Evolutionary conservation across 2,797 vertebrate genomes (phyloP).

Genomic region (Pseudomugil tenellus): DNA sequence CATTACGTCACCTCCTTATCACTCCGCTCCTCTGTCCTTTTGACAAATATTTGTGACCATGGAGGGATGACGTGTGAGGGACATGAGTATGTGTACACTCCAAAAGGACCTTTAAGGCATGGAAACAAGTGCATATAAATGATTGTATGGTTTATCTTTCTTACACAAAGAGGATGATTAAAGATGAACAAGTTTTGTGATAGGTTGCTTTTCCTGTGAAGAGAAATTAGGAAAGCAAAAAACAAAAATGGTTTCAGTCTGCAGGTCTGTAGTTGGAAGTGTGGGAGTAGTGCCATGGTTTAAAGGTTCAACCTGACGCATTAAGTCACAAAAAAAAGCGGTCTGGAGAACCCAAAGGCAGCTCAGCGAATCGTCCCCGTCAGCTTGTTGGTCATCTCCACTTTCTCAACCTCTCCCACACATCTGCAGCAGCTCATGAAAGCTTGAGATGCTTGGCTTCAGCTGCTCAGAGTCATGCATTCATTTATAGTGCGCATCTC

Average conservation of each 20-base stretch:
- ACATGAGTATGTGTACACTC: slow-evolving; percentile 8
- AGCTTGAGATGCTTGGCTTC: neutral
- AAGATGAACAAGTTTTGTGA: neutral
- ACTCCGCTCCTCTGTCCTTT: slow-evolving; percentile 31
- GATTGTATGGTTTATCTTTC: neutral
- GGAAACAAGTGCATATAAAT: neutral
- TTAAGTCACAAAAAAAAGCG: slow-evolving; percentile 19
- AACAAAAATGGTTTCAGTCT: neutral
- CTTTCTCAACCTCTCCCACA: neutral
- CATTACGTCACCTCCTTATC: slow-evolving; percentile 58
- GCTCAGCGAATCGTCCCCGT: neutral
- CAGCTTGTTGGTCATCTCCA: slow-evolving; percentile 22
- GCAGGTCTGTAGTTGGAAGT: neutral
- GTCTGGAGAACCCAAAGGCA: slow-evolving; percentile 32
- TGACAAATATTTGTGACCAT: slow-evolving; percentile 58
- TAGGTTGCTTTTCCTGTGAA: neutral
- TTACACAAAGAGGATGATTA: neutral
- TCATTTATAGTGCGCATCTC: slow-evolving; percentile 19
- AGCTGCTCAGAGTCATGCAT: neutral
- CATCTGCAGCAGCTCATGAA: neutral
- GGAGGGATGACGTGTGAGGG: slow-evolving; percentile 38
- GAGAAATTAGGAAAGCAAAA: neutral
- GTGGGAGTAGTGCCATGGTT: neutral
- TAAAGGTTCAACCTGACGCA: neutral
- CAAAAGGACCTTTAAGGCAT: neutral